A percentile compares a stretch with the other conserved stretches of the same genome.
phyloP scores from a whole-genome alignment of 2,888 invertebrate genomes.

The Formica aserva region DNA sequence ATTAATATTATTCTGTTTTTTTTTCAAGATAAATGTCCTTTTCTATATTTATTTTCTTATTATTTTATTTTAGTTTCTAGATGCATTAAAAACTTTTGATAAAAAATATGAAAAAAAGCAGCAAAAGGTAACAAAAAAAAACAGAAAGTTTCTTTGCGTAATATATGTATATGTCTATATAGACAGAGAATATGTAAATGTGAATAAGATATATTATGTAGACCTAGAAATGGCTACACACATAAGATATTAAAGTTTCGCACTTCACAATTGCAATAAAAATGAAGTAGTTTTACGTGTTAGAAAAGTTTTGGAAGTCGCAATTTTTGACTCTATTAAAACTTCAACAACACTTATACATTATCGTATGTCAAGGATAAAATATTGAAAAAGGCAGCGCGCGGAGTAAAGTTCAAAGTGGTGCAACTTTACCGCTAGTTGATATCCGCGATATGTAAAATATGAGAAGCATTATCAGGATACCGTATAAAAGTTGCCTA shows the following conservation, averaged over 20 bases:
- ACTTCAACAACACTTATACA: conserved; percentile 29
- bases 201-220: neutral
- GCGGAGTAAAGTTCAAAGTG: conserved; percentile 10
- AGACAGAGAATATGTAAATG: neutral
- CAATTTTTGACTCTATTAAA: conserved; percentile 46
- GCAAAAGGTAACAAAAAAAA: neutral
- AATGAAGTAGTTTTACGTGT: conserved; percentile 7
- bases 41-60: neutral
- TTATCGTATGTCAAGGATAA: conserved; percentile 30
- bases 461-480: conserved; percentile 23
- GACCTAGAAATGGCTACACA: neutral
- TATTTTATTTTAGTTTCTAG: conserved; percentile 8
- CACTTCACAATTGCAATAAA: conserved; percentile 6
- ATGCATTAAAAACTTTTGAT: neutral
- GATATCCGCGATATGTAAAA: conserved; percentile 1
- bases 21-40: neutral
- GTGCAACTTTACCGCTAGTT: neutral
- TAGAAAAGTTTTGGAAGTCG: neutral
- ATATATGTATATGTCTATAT: neutral
- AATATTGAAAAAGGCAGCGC: conserved; percentile 9
- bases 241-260: neutral
- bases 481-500: neutral
- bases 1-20: neutral
- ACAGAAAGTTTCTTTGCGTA: neutral
- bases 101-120: neutral